phyloP scores from a whole-genome alignment of 2,113 vertebrate species.

The Indri indri region DNA sequence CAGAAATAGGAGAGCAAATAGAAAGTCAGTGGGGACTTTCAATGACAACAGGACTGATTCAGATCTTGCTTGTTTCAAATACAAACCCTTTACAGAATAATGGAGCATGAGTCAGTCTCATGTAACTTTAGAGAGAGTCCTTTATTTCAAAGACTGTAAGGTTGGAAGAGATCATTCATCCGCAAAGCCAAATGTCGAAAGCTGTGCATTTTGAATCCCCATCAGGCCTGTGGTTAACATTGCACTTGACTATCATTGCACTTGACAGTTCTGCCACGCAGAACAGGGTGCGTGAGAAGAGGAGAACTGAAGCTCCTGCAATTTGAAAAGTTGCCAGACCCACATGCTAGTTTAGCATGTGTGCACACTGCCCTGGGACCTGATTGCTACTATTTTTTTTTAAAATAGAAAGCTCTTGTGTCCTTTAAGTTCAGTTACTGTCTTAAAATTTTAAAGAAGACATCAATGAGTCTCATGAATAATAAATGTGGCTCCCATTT shows the following conservation, averaged over 20 bases:
- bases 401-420: not conserved
- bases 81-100: not conserved
- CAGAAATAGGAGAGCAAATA: not conserved
- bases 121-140: not conserved
- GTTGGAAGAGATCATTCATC: not conserved
- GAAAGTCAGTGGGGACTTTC: not conserved
- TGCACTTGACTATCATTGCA: not conserved
- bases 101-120: not conserved
- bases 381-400: not conserved
- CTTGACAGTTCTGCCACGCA: not conserved
- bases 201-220: not conserved
- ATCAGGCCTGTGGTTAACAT: not conserved
- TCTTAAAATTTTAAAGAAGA: not conserved
- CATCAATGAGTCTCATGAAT: not conserved
- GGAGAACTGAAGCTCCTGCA: not conserved
- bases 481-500: not conserved
- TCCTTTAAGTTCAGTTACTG: not conserved
- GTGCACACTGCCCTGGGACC: not conserved
- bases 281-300: not conserved
- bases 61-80: not conserved
- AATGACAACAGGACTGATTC: not conserved
- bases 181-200: not conserved
- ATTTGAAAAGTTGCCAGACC: not conserved
- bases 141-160: conserved; percentile 3
- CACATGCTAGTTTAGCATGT: not conserved